phyloP scores from a whole-genome alignment of 2,113 vertebrate genomes.

The Sphaerodactylus townsendi region DNA sequence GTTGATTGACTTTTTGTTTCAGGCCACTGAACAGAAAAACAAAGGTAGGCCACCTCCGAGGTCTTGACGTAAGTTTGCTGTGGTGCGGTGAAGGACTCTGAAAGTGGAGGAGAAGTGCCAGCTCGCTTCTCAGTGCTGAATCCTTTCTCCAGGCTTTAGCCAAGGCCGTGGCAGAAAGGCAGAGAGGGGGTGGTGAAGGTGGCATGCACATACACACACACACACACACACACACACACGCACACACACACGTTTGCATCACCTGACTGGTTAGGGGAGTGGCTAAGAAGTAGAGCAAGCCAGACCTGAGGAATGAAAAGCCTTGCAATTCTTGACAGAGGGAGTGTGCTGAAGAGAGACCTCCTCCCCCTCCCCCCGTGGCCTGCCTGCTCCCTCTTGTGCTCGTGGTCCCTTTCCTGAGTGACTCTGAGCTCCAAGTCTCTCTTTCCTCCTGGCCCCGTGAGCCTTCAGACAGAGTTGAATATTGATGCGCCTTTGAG shows the following conservation, averaged over 20 bases:
- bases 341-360: too few species aligned
- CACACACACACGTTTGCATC: too few species aligned
- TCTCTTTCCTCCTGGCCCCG: neutral
- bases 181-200: too few species aligned
- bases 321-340: too few species aligned
- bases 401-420: neutral
- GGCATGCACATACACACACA: neutral
- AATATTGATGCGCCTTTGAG: neutral
- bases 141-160: neutral
- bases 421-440: neutral
- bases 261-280: constrained; percentile 97
- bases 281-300: too few species aligned
- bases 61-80: neutral
- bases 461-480: neutral
- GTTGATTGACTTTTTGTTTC: constrained; percentile 74
- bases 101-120: neutral
- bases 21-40: constrained; percentile 89
- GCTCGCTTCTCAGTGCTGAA: neutral
- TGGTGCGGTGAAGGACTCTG: neutral
- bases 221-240: too few species aligned
- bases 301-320: too few species aligned
- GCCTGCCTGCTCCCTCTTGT: neutral
- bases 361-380: too few species aligned
- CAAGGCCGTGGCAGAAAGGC: too few species aligned
- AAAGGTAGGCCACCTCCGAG: constrained; percentile 81